phyloP scores from a whole-genome alignment of 2,113 vertebrate genomes.

The Pachypanchax playfairii region DNA sequence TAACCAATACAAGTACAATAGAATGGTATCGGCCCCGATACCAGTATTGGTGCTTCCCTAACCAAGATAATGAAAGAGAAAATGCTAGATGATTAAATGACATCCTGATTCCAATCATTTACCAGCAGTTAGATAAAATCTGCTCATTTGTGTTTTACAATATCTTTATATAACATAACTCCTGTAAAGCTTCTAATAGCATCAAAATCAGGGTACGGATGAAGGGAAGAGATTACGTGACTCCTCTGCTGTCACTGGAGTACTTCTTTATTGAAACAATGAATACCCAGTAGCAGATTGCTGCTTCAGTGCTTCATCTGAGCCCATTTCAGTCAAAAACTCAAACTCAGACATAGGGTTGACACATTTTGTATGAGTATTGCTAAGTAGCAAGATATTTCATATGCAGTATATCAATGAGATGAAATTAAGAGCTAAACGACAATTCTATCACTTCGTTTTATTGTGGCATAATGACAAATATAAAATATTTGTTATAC shows the following conservation, averaged over 20 bases:
- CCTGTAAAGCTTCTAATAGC: slow-evolving; percentile 23
- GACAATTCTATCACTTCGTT: no score
- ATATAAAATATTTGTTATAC: no score
- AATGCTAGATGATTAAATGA: not conserved
- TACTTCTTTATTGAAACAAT: slow-evolving; percentile 45
- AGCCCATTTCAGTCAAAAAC: not conserved
- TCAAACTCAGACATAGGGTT: no score
- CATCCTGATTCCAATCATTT: not conserved
- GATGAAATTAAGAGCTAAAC: no score
- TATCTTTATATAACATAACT: not conserved
- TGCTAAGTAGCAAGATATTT: no score
- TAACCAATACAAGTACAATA: no score
- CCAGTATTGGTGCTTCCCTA: no score
- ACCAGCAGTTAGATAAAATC: not conserved
- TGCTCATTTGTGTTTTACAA: not conserved
- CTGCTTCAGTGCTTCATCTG: slow-evolving; percentile 8
- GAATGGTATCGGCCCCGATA: no score
- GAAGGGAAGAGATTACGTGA: slow-evolving; percentile 32
- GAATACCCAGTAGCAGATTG: slow-evolving; percentile 22
- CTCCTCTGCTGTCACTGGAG: slow-evolving; percentile 34
- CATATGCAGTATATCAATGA: no score
- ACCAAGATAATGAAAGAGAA: not conserved
- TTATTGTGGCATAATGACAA: no score
- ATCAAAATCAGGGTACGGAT: slow-evolving; percentile 52
- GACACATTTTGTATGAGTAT: not conserved